Base-by-base conservation (phyloP, 2,797 vertebrate species). In the Periparus ater region DNA sequence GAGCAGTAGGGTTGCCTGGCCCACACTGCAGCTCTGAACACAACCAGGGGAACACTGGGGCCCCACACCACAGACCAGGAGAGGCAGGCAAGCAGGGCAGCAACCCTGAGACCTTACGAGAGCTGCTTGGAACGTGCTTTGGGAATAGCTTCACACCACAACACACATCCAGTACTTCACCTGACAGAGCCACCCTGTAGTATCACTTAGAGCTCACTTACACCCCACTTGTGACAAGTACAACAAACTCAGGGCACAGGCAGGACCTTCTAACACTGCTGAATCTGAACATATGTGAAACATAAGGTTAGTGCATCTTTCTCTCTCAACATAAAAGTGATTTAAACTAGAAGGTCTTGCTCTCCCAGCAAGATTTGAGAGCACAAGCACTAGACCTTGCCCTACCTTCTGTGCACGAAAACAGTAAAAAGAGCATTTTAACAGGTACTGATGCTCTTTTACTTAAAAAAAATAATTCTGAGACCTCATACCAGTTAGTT, bases 401-500 rank as follows among this genome's bases (percentile, higher is more conserved):
- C 48, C 9, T 17, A 57, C 7, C 42, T 81, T 12, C 63, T 23
- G 30, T 38, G 29, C 27, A 42, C 10, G 79, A 48, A 68, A 60
- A 55, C 45, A 71, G 26, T 55, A 75, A 54, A 61, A 58, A 0
- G 6, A 30, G 17, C 36, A 40, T 38, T 85, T 34, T 68, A 80
- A 47, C 17, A 42, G 30, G 22, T 15, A 57, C 2, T 73, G 18
- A 13, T 7, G 45, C 45, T 82, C 34, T 77, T 70, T 30, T 40
- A 58, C 55, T 53, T 50, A 17, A 66, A 61, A 38, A 58, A 63
- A 30, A 9, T 2, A 36, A 48, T 34, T 48, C 29, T 30, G 29
- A 86, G 34, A 51, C 12, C 13, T 83, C 97, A 95, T 85, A 99
- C 99, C 99, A 92, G 99, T 99, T 13, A 99, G 97, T 88, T 99